Percentiles rank a stretch among this genome's conserved stretches.
phyloP scores from a whole-genome alignment of 2,797 vertebrate species.

The Momotus momota region DNA sequence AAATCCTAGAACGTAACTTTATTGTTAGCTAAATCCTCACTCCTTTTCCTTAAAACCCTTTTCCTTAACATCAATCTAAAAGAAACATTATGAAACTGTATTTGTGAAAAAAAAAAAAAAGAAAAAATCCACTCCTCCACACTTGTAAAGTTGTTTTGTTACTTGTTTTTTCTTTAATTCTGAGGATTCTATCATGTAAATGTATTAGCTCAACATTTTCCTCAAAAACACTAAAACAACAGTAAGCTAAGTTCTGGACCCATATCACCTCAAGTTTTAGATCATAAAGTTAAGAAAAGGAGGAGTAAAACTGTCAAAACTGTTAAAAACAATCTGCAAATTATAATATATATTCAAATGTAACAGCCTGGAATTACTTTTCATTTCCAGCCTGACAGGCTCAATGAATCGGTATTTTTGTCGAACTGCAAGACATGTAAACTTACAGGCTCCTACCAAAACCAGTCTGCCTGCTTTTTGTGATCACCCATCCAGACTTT shows the following conservation, averaged over 20 bases:
- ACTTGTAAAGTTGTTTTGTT: neutral
- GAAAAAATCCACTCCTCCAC: neutral
- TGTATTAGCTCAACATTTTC: neutral
- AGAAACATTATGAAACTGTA: neutral
- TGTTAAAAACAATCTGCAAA: neutral
- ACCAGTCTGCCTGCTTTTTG: neutral
- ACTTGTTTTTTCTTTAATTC: neutral
- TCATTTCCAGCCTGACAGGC: neutral
- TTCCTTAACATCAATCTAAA: conserved; percentile 34
- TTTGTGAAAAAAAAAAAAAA: conserved; percentile 15
- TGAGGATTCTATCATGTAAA: conserved; percentile 1
- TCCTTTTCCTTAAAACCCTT: conserved; percentile 46
- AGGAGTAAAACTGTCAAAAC: neutral
- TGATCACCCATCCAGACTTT: neutral
- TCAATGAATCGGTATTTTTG: neutral
- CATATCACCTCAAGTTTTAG: neutral
- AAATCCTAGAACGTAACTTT: conserved; percentile 20
- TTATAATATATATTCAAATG: neutral
- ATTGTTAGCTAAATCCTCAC: conserved; percentile 43
- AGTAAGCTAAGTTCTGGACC: conserved; percentile 25
- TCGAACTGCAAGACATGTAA: neutral
- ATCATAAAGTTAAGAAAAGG: neutral
- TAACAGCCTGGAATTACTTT: conserved; percentile 13
- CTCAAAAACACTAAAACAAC: neutral
- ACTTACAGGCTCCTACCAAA: neutral